phyloP scores from a whole-genome alignment of 2,797 vertebrate species.

The Borostomias antarcticus region DNA sequence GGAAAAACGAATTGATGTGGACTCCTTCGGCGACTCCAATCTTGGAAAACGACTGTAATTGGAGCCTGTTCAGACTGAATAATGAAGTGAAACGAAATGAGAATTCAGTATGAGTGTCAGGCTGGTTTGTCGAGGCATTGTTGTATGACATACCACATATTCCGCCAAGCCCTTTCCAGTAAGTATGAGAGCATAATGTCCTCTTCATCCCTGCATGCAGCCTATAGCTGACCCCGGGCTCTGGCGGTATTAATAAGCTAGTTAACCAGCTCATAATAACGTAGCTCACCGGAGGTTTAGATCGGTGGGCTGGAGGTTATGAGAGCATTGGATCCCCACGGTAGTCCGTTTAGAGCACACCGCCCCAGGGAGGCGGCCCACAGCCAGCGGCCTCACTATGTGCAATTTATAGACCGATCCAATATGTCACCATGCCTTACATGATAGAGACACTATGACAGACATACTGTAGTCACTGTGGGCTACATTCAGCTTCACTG shows the following conservation, averaged over 20 bases:
- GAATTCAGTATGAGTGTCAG: too few species aligned
- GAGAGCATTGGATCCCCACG: constrained; percentile 8
- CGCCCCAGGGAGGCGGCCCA: constrained; percentile 1
- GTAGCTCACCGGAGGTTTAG: neutral
- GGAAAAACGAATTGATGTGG: too few species aligned
- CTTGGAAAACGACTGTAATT: too few species aligned
- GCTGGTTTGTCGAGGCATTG: neutral
- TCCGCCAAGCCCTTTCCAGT: neutral
- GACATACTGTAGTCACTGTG: neutral
- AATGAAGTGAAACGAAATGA: too few species aligned
- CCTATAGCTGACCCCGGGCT: neutral
- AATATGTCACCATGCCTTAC: neutral
- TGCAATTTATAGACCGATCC: constrained; percentile 10
- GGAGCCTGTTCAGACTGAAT: too few species aligned
- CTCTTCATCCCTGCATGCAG: neutral
- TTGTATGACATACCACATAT: too few species aligned
- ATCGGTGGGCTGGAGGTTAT: constrained; percentile 1
- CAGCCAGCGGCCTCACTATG: neutral
- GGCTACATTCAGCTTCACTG: neutral
- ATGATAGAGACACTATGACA: neutral
- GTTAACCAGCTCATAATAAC: neutral
- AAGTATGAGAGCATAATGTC: neutral
- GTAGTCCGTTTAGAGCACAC: constrained; percentile 4
- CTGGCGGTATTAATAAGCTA: neutral
- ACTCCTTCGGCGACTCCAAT: too few species aligned